Base-by-base conservation (phyloP, 2,113 vertebrate species). In the Elephas maximus region DNA sequence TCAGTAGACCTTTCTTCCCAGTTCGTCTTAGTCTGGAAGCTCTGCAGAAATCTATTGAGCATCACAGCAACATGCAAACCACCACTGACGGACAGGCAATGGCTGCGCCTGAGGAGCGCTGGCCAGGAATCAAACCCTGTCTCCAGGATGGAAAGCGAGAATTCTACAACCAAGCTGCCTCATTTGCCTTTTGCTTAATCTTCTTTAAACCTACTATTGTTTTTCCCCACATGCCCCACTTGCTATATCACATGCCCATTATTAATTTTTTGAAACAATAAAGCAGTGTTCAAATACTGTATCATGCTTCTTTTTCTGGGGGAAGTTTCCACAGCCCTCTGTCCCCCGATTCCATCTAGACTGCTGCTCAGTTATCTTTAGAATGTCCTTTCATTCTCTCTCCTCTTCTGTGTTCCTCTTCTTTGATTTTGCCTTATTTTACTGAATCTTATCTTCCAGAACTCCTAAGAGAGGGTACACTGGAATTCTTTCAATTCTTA, bases 351-450 rank as follows among this genome's bases (percentile, higher is more conserved):
- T 74, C 48, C 51, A 11, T 6, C 14, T 91, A 57, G 30, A n/a
- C 26, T 37, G 30, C 10, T 69, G 15, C 10, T 33, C 10, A 2
- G 6, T 9, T 44, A 33, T 37, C 12, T 89, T 48, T 23, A 53
- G 63, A 77, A 48, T 5, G 1, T n/a, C 41, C 9, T 17, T 92
- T 92, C 24, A 8, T 89, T 74, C 48, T 78, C 15, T 3, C 28
- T 91, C 84, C 28, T 57, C 79, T 71, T 30, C 6, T 15, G 48
- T 51, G 4, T 45, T 87, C 60, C 73, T 84, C 51, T 48, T 57
- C 30, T 48, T 88, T 94, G 20, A 9, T 7, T 80, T 88, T 33
- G 76, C 14, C 44, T 85, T 94, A 44, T 85, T 96, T 94, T 77
- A 82, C n/a, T 76, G 37, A 82, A 69, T 3, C 10, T 37, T 67